A percentile compares a stretch with the other conserved stretches of the same genome.
Conservation (phyloP, 2,888 invertebrate species). For the Drosophila helvetica region DNA sequence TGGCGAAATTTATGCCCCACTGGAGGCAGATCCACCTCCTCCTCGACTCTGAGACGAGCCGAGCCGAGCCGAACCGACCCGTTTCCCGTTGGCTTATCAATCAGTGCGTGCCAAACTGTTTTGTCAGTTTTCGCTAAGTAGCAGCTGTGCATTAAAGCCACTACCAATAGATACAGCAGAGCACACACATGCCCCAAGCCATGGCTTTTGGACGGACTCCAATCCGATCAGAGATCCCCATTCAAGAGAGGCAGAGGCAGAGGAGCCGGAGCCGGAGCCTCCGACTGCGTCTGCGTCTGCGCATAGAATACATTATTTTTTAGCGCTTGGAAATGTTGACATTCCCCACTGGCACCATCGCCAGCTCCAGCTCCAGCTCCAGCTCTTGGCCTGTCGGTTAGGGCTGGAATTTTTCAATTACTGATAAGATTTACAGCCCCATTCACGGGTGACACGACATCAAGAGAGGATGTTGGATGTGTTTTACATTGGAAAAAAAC, state of each 20-base stretch:
- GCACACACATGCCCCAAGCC: constrained; percentile 18
- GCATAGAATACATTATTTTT: constrained; percentile 68
- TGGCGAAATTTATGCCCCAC: constrained; percentile 35
- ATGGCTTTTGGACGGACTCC: constrained; percentile 35
- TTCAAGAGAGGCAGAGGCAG: background rate
- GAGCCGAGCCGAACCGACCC: background rate
- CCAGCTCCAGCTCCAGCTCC: background rate
- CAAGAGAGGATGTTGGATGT: constrained; percentile 13
- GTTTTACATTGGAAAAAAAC: background rate
- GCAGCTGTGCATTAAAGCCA: constrained; percentile 64
- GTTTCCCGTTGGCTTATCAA: constrained; percentile 65
- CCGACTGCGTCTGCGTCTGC: constrained; percentile 47
- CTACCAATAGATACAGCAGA: constrained; percentile 38
- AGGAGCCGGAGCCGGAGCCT: too few species aligned
- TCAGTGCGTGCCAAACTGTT: constrained; percentile 80
- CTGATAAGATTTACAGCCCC: constrained; percentile 49
- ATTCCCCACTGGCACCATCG: constrained; percentile 54
- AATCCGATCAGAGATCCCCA: constrained; percentile 3
- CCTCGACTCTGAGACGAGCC: background rate
- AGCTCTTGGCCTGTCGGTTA: constrained; percentile 41
- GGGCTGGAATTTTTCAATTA: constrained; percentile 60
- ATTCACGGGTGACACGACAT: constrained; percentile 39
- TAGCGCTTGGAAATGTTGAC: constrained; percentile 59
- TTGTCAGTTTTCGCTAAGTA: constrained; percentile 76
- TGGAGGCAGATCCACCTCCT: constrained; percentile 26